A percentile compares a stretch with the other conserved stretches of the same genome.
phyloP scores from a whole-genome alignment of 2,797 vertebrate genomes.

The Microctenopoma lineatum region DNA sequence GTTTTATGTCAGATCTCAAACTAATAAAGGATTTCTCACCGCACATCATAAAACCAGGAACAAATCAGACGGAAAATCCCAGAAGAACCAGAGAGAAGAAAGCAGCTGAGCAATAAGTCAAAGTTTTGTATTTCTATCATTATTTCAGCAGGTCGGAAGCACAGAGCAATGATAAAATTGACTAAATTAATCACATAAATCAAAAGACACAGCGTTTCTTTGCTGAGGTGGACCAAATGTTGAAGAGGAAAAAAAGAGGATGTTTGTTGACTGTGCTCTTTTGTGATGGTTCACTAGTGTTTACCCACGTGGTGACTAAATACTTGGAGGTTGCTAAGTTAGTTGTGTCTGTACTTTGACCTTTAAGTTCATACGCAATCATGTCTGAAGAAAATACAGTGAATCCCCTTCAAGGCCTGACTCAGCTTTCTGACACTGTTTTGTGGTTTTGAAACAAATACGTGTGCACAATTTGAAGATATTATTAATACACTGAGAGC shows the following conservation, averaged over 20 bases:
- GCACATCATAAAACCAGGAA: constrained; percentile 37
- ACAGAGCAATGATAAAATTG: constrained; percentile 9
- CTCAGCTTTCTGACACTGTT: too few relatives aligned
- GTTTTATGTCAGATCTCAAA: constrained; percentile 44
- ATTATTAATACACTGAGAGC: too few relatives aligned
- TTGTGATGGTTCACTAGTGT: constrained; percentile 7
- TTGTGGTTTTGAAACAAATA: too few relatives aligned
- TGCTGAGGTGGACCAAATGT: not conserved
- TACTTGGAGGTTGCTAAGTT: constrained; percentile 9
- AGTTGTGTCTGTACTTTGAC: constrained; percentile 22
- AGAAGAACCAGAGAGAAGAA: constrained; percentile 11
- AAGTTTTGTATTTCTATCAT: not conserved
- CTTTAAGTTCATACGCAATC: not conserved
- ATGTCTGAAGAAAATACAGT: too few relatives aligned
- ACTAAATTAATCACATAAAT: not conserved
- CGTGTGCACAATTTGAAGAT: too few relatives aligned
- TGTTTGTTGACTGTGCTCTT: not conserved
- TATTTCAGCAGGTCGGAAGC: constrained; percentile 1
- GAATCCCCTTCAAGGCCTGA: too few relatives aligned
- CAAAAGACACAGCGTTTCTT: not conserved
- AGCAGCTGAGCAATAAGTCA: not conserved
- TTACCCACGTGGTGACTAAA: not conserved
- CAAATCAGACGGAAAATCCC: constrained; percentile 46
- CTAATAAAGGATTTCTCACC: constrained; percentile 60
- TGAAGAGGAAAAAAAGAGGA: not conserved